A percentile compares a stretch with the other conserved stretches of the same genome.
Evolutionary conservation across 2,797 vertebrate genomes (phyloP).

Genomic region (Anabacerthia variegaticeps): DNA sequence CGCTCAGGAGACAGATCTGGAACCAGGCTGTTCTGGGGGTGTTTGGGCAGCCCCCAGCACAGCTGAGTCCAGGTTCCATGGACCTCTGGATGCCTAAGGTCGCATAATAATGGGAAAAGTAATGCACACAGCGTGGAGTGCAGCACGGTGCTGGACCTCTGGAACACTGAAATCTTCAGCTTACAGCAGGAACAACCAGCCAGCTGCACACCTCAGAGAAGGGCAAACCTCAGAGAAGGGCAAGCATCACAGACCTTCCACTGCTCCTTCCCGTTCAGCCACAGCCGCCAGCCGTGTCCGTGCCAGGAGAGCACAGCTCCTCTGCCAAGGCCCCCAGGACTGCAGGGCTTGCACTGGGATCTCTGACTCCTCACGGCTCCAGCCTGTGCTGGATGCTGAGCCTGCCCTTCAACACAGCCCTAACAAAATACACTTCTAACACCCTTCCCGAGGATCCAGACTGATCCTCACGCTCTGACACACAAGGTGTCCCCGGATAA

Average conservation of each 20-base stretch:
- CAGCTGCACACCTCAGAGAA: not conserved
- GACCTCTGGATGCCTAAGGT: not conserved
- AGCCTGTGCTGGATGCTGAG: not conserved
- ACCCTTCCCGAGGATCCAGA: not conserved
- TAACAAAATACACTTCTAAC: accelerated
- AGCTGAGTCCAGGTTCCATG: accelerated
- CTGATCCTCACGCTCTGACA: not conserved
- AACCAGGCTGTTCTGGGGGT: not conserved
- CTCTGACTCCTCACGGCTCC: not conserved
- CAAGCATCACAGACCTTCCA: accelerated
- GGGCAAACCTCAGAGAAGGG: not conserved
- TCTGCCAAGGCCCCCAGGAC: not conserved
- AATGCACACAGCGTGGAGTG: accelerated
- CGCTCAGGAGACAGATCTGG: not conserved
- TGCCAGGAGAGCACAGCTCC: not conserved
- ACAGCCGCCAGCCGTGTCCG: accelerated
- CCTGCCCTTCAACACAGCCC: not conserved
- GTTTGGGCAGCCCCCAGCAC: accelerated
- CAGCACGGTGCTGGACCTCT: accelerated
- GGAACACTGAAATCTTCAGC: not conserved
- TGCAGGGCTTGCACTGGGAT: accelerated
- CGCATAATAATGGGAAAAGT: accelerated
- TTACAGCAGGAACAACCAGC: not conserved
- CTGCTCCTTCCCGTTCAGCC: not conserved
- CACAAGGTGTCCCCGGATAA: not conserved